A percentile compares a stretch with the other conserved stretches of the same genome.
phyloP scores from a whole-genome alignment of 2,888 invertebrate genomes.

The Philereme transversata region DNA sequence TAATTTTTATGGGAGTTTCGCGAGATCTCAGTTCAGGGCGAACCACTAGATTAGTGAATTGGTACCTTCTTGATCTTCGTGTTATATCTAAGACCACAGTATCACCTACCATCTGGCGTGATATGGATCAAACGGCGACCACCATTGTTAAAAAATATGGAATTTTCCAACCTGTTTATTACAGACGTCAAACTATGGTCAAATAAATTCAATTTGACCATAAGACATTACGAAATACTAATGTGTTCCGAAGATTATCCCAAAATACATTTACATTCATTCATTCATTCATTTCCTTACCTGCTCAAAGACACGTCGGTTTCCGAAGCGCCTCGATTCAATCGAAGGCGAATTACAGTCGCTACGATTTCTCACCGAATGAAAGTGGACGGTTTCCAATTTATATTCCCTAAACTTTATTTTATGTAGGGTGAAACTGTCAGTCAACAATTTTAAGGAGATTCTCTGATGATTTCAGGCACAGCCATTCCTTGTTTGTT shows the following conservation, averaged over 20 bases:
- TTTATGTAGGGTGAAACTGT: neutral
- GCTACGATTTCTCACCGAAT: conserved; percentile 18
- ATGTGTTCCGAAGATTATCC: neutral
- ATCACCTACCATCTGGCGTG: too few species aligned
- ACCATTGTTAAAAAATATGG: too few species aligned
- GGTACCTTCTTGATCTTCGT: too few species aligned
- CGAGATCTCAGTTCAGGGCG: too few species aligned
- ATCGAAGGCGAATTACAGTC: neutral
- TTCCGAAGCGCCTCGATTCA: conserved; percentile 10
- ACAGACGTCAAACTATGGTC: too few species aligned
- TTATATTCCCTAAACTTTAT: conserved; percentile 6
- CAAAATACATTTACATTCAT: conserved; percentile 3
- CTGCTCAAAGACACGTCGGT: conserved; percentile 1
- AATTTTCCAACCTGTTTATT: too few species aligned
- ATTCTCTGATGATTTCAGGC: neutral
- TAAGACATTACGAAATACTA: neutral
- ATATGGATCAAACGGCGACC: too few species aligned
- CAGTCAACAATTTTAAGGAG: neutral
- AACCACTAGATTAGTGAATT: too few species aligned
- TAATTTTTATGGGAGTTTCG: too few species aligned
- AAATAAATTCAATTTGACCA: neutral
- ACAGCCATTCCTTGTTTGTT: too few species aligned
- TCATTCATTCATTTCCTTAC: neutral
- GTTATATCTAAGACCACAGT: too few species aligned
- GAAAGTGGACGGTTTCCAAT: conserved; percentile 18